These are phyloP conservation scores for Dendropsophus ebraccatus DNA, from an alignment of 2,113 vertebrate genomes.

Conservation along the genomic window DNA sequence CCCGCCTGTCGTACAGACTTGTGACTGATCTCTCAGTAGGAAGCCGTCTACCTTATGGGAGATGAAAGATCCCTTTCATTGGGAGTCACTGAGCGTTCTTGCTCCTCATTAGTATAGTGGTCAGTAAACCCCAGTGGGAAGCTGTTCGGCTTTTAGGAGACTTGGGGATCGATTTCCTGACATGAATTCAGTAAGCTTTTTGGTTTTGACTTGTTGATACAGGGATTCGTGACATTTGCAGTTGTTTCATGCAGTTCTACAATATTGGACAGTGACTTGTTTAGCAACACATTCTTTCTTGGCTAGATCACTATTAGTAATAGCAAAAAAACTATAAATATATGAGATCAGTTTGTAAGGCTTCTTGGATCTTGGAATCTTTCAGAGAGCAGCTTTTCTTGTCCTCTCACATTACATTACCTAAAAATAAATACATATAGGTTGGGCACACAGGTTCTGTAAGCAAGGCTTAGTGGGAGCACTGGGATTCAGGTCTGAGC, in stretches of 20 bases:
- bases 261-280: background rate
- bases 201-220: too few species aligned
- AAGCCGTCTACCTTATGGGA: too few species aligned
- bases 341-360: background rate
- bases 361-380: background rate
- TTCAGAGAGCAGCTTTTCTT: background rate
- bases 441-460: background rate
- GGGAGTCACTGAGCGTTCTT: too few species aligned
- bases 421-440: background rate
- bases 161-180: too few species aligned
- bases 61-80: too few species aligned
- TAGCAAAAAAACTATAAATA: constrained; percentile 8
- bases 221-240: background rate
- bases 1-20: too few species aligned
- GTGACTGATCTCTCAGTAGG: too few species aligned
- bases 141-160: too few species aligned
- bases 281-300: background rate
- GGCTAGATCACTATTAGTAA: background rate
- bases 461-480: background rate
- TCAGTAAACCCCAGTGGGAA: too few species aligned
- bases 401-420: background rate
- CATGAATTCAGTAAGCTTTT: too few species aligned
- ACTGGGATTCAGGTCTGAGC: background rate
- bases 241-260: background rate
- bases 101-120: too few species aligned